Evolutionary conservation across 2,797 vertebrate species (phyloP).

Genomic region (Sebastiscus tertius): DNA sequence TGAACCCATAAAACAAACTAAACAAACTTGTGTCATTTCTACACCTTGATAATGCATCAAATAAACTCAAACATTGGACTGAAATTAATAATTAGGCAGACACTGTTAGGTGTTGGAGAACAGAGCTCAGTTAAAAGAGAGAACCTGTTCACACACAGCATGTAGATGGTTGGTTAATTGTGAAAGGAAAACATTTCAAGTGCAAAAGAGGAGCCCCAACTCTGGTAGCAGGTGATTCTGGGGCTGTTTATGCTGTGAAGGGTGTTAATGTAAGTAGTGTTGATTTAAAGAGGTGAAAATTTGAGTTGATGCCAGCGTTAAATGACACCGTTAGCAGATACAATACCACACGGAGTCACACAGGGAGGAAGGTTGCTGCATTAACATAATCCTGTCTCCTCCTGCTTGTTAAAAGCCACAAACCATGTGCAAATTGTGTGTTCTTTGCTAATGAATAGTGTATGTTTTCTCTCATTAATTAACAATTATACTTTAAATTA

Average conservation of each 20-base stretch:
- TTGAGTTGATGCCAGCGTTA: background rate
- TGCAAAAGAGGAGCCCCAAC: background rate
- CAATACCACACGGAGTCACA: background rate
- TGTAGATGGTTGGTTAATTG: background rate
- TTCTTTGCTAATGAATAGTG: background rate
- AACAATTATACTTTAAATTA: background rate
- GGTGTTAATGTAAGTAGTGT: slow-evolving; percentile 5
- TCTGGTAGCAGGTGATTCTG: background rate
- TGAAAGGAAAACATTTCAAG: background rate
- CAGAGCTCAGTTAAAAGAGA: background rate
- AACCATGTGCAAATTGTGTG: background rate
- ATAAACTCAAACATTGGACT: background rate
- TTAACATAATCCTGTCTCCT: background rate
- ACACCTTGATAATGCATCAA: background rate
- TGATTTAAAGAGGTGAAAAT: slow-evolving; percentile 19
- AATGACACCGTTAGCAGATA: background rate
- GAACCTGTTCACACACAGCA: background rate
- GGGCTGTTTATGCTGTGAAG: background rate
- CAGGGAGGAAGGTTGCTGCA: background rate
- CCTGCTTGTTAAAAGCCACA: background rate
- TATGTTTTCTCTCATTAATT: background rate
- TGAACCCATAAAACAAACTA: background rate
- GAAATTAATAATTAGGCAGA: background rate
- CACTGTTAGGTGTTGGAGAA: background rate
- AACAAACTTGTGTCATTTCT: background rate